Base-by-base conservation (phyloP, 2,113 vertebrate species). In the Enhydra lutris region DNA sequence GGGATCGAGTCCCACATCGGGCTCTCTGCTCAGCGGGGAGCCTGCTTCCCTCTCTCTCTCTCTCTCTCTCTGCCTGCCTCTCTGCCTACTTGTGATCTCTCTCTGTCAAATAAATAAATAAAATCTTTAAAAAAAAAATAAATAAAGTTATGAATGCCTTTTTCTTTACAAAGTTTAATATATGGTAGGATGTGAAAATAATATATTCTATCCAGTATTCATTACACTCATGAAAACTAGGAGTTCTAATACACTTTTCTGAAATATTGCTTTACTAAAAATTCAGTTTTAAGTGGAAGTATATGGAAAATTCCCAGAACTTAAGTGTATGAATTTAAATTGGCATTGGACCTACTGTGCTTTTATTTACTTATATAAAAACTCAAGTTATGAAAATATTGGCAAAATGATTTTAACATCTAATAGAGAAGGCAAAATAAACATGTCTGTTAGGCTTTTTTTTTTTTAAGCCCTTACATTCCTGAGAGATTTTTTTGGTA, bases 231-330 rank as follows among this genome's bases (percentile, higher is more conserved):
- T 52, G 47, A 69, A 57, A 57, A 69, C 39, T 84, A 31, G 57
- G 15, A 17, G 9, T 39, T 63, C n/a, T 63, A 47, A 71, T 45
- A 79, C 3, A 31, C 67, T 67, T 73, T 34, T 47, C 69, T 73
- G 82, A 92, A 89, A 94, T 57, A 85, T 29, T 90, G 29, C 63
- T 93, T 94, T 94, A 31, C 24, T 92, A 67, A 95, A 93, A 94
- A 69, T 65, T 57, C 73, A 84, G 18, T 74, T 42, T 4, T 79
- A 90, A 45, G 34, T 90, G 65, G 36, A 96, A 63, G 31, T 39
- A 47, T 74, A 73, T n/a, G 71, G 21, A 94, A 92, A 94, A 89
- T 69, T 73, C 74, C 47, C 39, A 50, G 55, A 80, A 76, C 23
- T 67, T 89, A 83, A 89, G 65, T 2, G 23, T 74, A 69, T 31